Evolutionary conservation across 2,888 invertebrate species (phyloP).

Genomic region (Temnothorax ravouxi): DNA sequence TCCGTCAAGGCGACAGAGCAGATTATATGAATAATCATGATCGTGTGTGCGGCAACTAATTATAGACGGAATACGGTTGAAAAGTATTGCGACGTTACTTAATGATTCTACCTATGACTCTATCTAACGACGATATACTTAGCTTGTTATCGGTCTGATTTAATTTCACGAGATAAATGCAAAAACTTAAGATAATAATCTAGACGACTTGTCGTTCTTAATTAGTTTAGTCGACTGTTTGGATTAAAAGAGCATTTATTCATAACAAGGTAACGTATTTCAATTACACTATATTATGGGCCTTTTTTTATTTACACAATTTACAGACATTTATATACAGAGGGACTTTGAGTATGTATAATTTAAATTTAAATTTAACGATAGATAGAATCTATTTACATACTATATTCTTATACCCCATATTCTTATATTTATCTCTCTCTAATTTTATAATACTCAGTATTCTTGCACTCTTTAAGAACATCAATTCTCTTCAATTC

Average conservation of each 20-base stretch:
- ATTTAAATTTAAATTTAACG: slow-evolving; percentile 12
- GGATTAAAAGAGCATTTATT: neutral
- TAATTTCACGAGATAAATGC: neutral
- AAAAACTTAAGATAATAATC: slow-evolving; percentile 4
- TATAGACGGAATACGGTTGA: neutral
- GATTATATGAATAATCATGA: slow-evolving; percentile 43
- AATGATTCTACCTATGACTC: neutral
- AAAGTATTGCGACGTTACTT: slow-evolving; percentile 1
- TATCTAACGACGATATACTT: neutral
- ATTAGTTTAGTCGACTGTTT: neutral
- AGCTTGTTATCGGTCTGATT: neutral
- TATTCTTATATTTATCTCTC: neutral
- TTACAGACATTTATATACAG: neutral
- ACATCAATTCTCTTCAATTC: neutral
- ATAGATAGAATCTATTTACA: neutral
- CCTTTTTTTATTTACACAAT: neutral
- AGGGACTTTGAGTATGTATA: neutral
- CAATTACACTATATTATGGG: neutral
- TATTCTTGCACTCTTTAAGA: neutral
- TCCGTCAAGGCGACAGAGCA: neutral
- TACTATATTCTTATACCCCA: too few species aligned
- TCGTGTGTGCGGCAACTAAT: slow-evolving; percentile 15
- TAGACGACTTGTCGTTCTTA: neutral
- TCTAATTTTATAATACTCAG: neutral
- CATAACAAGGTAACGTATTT: neutral